phyloP scores from a whole-genome alignment of 2,888 invertebrate genomes.

The Monoplex corrugatus region DNA sequence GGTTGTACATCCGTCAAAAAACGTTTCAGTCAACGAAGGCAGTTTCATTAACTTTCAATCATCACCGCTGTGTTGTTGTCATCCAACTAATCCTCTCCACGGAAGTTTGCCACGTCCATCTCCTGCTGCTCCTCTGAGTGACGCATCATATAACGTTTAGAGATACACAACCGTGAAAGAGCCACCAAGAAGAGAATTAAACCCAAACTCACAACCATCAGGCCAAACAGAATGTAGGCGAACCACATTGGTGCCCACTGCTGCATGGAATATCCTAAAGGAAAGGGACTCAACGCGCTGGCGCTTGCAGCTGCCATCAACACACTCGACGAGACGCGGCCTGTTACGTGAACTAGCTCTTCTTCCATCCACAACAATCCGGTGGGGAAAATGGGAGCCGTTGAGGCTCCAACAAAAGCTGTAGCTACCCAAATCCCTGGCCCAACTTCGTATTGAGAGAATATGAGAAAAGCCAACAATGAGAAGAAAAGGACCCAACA shows the following conservation, averaged over 20 bases:
- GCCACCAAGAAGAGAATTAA: constrained; percentile 12
- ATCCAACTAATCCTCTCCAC: background rate
- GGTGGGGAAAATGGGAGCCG: constrained; percentile 65
- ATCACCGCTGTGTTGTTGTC: background rate
- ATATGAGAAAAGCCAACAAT: constrained; percentile 61
- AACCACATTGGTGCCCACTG: background rate
- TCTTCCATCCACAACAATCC: constrained; percentile 47
- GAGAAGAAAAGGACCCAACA: constrained; percentile 49
- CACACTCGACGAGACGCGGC: constrained; percentile 33
- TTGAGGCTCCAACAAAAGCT: constrained; percentile 73
- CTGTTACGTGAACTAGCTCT: constrained; percentile 43
- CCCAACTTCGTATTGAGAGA: constrained; percentile 61
- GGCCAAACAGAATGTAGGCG: background rate
- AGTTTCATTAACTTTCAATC: too few relatives aligned
- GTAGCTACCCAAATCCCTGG: constrained; percentile 72
- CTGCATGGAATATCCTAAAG: constrained; percentile 12
- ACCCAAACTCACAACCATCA: background rate
- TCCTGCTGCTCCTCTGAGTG: background rate
- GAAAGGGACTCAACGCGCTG: too few relatives aligned
- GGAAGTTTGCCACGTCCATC: background rate
- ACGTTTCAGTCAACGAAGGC: too few relatives aligned
- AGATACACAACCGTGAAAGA: background rate
- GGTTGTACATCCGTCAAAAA: too few relatives aligned
- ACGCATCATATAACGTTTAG: background rate
- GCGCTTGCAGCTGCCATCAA: background rate